Percentiles rank a stretch among this genome's conserved stretches.
Evolutionary conservation across 2,113 vertebrate genomes (phyloP).

Genomic region (Ophiodon elongatus): DNA sequence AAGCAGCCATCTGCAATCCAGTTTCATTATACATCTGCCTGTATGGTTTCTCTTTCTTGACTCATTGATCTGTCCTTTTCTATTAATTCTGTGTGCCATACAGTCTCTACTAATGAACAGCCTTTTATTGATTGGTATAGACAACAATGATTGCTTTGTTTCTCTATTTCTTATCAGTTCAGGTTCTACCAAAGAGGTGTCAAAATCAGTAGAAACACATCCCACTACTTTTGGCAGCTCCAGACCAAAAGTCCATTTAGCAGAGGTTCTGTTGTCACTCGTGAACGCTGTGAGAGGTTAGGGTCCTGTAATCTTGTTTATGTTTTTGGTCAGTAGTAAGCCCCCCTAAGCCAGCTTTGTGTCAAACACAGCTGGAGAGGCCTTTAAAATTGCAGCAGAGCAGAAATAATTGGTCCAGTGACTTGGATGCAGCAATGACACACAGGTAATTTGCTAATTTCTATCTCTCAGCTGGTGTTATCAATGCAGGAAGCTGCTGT

Average conservation of each 20-base stretch:
- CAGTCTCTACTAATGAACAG: slow-evolving; percentile 63
- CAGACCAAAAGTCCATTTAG: slow-evolving; percentile 59
- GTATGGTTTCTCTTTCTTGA: slow-evolving; percentile 32
- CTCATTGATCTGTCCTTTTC: slow-evolving; percentile 47
- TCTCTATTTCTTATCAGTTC: slow-evolving; percentile 33
- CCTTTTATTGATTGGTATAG: slow-evolving; percentile 55
- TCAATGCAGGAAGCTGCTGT: slow-evolving; percentile 29
- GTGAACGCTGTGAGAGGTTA: slow-evolving; percentile 62
- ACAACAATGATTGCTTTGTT: slow-evolving; percentile 63
- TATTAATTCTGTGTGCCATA: slow-evolving; percentile 29
- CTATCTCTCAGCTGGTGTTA: slow-evolving; percentile 66
- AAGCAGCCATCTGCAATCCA: slow-evolving; percentile 60
- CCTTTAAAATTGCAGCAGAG: slow-evolving; percentile 74
- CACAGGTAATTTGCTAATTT: slow-evolving; percentile 82
- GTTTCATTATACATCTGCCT: slow-evolving; percentile 45
- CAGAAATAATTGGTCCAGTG: slow-evolving; percentile 79
- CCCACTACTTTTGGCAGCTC: slow-evolving; percentile 13
- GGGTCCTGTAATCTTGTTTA: slow-evolving; percentile 75
- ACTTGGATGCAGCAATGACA: slow-evolving; percentile 74
- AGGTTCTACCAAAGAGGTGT: slow-evolving; percentile 1
- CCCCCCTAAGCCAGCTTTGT: slow-evolving; percentile 74
- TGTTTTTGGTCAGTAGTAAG: slow-evolving; percentile 77
- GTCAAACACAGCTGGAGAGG: slow-evolving; percentile 80
- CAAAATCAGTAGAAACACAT: not conserved
- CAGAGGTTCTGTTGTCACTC: slow-evolving; percentile 56